Evolutionary conservation across 2,888 invertebrate species (phyloP), one percentile per base, ranked within the genome.

Genomic region (Disparrhopalites patrizii): DNA sequence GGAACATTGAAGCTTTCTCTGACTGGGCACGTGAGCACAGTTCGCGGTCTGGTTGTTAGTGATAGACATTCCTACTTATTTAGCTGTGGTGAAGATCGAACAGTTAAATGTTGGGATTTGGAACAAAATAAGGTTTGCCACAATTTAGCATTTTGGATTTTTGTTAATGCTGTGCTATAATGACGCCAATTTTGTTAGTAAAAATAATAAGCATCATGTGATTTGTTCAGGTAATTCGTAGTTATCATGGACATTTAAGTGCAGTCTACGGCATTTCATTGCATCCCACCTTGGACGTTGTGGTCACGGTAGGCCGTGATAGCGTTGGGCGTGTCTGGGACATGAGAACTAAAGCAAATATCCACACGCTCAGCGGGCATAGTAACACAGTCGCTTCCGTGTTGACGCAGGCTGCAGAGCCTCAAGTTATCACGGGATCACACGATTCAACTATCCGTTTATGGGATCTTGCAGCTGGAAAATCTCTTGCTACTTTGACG

Each of bases 31-130:
- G 95, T 99, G 55, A 97, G 97, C 78, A 92, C 95, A 8, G 99
- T 99, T 0, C 84, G 99, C 78, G 98, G 98, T 0, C 82, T 99
- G 33, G 94, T 92, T 60, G 91, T 99, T 52, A 97, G 97, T 70
- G 80, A 87, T 0, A 83, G 97, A 73, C 98, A 99, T 82, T 99
- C 99, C 1, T 99, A 99, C 79, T 81, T 99, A 54, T 99, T 99
- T 82, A 96, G 96, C 72, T 97, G 96, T 79, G 98, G 99, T 13
- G 99, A 99, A 82, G 99, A 99, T 80, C 87, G 98, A 76, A 95
- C 96, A 82, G 98, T 99, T 0, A 99, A 98, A 82, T 99, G 99
- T 79, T 99, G 99, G 99, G 99, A 99, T 82, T 83, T 99, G 31
- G 99, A 99, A 81, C 95, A 98, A 77, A 99, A 99, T 79, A 99